Percentiles rank a stretch among this genome's conserved stretches.
phyloP scores from a whole-genome alignment of 2,888 invertebrate genomes.

The Drosophila dives region DNA sequence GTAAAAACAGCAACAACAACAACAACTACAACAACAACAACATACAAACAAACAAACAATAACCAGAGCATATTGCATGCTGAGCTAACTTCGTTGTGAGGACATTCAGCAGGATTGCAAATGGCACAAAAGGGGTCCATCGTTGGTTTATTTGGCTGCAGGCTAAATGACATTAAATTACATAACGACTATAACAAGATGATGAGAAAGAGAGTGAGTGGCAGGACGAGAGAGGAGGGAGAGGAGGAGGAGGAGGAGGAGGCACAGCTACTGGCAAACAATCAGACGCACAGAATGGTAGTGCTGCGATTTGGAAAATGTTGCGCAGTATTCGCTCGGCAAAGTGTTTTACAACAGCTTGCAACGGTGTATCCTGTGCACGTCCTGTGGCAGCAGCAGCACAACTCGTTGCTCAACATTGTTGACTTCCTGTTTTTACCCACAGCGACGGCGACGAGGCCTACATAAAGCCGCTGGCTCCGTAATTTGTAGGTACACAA shows the following conservation, averaged over 20 bases:
- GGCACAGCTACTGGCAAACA: slow-evolving; percentile 34
- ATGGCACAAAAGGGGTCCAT: slow-evolving; percentile 52
- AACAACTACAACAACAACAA: slow-evolving; percentile 10
- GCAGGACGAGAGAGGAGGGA: slow-evolving; percentile 19
- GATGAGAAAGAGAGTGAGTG: slow-evolving; percentile 17
- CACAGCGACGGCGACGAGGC: slow-evolving; percentile 21
- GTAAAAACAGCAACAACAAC: slow-evolving; percentile 16
- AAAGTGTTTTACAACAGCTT: slow-evolving; percentile 82
- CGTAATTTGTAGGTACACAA: slow-evolving; percentile 77
- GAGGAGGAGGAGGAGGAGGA: slow-evolving; percentile 9
- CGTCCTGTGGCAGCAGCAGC: slow-evolving; percentile 66
- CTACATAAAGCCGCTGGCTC: slow-evolving; percentile 36
- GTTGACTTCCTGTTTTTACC: slow-evolving; percentile 75
- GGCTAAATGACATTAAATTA: slow-evolving; percentile 82
- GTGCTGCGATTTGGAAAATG: slow-evolving; percentile 62
- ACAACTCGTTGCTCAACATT: slow-evolving; percentile 60
- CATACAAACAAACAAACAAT: slow-evolving; percentile 36
- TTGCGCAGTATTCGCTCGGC: slow-evolving; percentile 46
- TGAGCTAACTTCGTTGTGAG: slow-evolving; percentile 31
- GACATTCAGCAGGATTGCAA: slow-evolving; percentile 28
- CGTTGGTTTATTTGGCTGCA: slow-evolving; percentile 78
- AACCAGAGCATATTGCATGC: slow-evolving; percentile 44
- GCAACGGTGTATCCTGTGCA: slow-evolving; percentile 79
- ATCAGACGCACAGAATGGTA: slow-evolving; percentile 37
- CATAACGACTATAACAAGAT: slow-evolving; percentile 61